Evolutionary conservation across 2,888 invertebrate genomes (phyloP).

Genomic region (Artemia sinica): DNA sequence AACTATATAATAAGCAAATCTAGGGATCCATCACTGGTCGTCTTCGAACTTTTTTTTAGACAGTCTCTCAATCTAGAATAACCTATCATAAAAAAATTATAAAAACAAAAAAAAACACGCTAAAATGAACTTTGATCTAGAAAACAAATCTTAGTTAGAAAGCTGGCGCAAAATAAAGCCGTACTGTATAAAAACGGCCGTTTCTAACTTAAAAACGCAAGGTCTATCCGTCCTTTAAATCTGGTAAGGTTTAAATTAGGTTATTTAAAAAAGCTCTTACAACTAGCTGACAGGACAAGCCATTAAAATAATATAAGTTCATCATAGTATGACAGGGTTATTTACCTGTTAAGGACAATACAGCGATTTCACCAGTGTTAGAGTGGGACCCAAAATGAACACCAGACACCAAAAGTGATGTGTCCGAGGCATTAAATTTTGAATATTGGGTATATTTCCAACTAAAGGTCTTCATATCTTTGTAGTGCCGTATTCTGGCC

Average conservation of each 20-base stretch:
- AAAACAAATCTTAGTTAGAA: no score
- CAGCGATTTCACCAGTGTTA: constrained; percentile 72
- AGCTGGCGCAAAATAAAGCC: neutral
- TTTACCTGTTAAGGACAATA: constrained; percentile 52
- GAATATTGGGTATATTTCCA: constrained; percentile 78
- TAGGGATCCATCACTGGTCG: no score
- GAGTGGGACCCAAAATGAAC: constrained; percentile 60
- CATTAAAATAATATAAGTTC: neutral
- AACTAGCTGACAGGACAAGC: neutral
- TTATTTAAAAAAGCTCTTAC: neutral
- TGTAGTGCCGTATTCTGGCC: constrained; percentile 35
- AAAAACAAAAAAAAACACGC: no score
- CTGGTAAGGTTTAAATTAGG: neutral
- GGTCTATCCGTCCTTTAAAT: neutral
- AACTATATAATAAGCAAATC: no score
- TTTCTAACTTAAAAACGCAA: neutral
- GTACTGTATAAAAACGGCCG: neutral
- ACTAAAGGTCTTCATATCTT: constrained; percentile 58
- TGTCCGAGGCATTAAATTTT: constrained; percentile 64
- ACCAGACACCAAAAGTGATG: constrained; percentile 60
- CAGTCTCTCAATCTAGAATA: no score
- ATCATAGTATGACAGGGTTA: constrained; percentile 13
- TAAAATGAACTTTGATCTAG: no score
- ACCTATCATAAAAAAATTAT: no score
- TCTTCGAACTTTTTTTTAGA: no score